A percentile compares a stretch with the other conserved stretches of the same genome.
These are phyloP conservation scores for Sus cebifrons DNA, from an alignment of 2,797 vertebrate genomes.

Conservation along the genomic window DNA sequence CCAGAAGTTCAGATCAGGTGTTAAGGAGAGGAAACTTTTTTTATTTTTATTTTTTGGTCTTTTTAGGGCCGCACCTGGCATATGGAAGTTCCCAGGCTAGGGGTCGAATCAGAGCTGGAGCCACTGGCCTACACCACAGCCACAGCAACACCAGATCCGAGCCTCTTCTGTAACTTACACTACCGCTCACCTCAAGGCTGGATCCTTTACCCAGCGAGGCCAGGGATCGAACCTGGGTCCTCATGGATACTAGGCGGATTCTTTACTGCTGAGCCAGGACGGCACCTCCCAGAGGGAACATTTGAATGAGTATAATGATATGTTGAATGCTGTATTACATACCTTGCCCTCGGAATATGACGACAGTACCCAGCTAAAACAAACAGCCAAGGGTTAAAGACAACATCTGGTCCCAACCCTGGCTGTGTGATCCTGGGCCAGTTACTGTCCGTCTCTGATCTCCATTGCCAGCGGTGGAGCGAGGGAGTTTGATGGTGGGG, in stretches of 20 bases:
- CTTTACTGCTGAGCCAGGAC: too few relatives aligned
- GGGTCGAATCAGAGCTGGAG: too few relatives aligned
- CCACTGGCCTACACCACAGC: too few relatives aligned
- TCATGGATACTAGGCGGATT: too few relatives aligned
- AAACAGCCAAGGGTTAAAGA: background rate
- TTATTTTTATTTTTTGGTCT: too few relatives aligned
- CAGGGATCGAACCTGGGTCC: too few relatives aligned
- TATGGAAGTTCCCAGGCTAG: too few relatives aligned
- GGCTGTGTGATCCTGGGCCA: background rate
- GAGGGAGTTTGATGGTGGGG: background rate
- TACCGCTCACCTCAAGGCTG: too few relatives aligned
- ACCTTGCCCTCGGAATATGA: background rate
- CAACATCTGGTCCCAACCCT: background rate
- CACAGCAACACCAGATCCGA: too few relatives aligned
- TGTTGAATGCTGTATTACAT: rapidly evolving
- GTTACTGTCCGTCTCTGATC: background rate
- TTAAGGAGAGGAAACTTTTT: background rate
- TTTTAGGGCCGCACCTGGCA: too few relatives aligned
- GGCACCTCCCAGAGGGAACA: background rate
- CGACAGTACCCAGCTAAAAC: background rate
- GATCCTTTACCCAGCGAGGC: too few relatives aligned
- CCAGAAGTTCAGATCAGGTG: background rate
- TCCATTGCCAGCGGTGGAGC: background rate
- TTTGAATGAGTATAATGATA: background rate
- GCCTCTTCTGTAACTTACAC: too few relatives aligned